phyloP scores from a whole-genome alignment of 2,797 vertebrate genomes.

The Acrocephalus scirpaceus region DNA sequence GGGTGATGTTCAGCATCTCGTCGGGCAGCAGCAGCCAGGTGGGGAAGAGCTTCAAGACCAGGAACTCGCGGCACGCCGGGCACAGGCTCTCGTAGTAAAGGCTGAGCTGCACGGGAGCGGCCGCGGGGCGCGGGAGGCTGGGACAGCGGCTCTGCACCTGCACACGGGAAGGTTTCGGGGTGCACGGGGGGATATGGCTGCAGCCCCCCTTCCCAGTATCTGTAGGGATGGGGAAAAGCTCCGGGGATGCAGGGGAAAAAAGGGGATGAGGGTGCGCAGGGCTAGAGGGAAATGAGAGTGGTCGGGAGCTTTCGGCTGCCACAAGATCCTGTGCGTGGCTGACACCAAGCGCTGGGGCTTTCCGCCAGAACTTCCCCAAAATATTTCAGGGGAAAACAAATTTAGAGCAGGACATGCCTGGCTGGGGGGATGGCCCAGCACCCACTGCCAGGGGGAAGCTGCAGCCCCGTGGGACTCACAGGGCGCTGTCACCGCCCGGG shows the following conservation, averaged over 20 bases:
- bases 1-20: constrained; percentile 81
- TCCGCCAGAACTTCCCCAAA: constrained; percentile 17
- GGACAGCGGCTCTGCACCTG: constrained; percentile 82
- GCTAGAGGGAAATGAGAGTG: constrained; percentile 29
- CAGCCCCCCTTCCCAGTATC: fast-evolving
- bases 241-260: not conserved
- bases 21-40: constrained; percentile 83
- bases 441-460: not conserved
- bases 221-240: not conserved
- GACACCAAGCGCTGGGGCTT: not conserved
- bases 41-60: constrained; percentile 82
- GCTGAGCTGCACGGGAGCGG: constrained; percentile 69
- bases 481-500: fast-evolving
- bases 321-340: fast-evolving
- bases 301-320: fast-evolving
- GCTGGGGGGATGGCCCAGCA: not conserved
- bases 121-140: not conserved
- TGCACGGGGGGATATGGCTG: fast-evolving
- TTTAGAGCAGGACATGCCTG: fast-evolving
- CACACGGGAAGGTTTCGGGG: not conserved
- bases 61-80: constrained; percentile 79
- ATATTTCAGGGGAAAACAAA: not conserved
- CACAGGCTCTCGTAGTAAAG: constrained; percentile 90
- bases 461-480: fast-evolving
- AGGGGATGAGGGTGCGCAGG: not conserved